Conservation (phyloP, 2,888 invertebrate genomes). For the Polietes domitor region DNA sequence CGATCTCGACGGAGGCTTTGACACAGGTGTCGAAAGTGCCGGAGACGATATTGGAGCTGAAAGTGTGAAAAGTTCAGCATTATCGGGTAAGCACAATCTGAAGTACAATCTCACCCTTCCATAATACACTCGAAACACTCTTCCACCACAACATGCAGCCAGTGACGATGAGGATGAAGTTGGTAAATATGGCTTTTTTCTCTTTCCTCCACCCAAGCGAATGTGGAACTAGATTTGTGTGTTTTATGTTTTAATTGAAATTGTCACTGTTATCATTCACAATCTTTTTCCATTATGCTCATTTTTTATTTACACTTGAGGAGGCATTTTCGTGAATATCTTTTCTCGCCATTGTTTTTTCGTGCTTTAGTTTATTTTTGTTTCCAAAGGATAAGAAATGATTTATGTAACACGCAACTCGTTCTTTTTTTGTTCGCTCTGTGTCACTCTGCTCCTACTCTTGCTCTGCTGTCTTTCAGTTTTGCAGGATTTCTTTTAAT, state of each 20-base stretch:
- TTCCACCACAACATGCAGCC: slow-evolving; percentile 70
- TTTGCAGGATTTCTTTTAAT: slow-evolving; percentile 59
- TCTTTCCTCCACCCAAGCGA: background rate
- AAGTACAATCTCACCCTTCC: background rate
- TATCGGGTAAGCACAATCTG: slow-evolving; percentile 54
- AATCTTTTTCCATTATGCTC: slow-evolving; percentile 56
- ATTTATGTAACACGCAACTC: slow-evolving; percentile 58
- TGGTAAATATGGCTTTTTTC: slow-evolving; percentile 74
- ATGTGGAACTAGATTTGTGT: slow-evolving; percentile 53
- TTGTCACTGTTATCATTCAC: slow-evolving; percentile 32
- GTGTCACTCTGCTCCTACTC: background rate
- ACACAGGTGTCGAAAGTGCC: slow-evolving; percentile 70
- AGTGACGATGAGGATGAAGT: slow-evolving; percentile 79
- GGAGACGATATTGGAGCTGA: slow-evolving; percentile 72
- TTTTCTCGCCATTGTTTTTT: slow-evolving; percentile 37
- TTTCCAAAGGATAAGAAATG: slow-evolving; percentile 61
- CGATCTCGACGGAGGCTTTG: slow-evolving; percentile 63
- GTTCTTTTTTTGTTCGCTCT: slow-evolving; percentile 32
- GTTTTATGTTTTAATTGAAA: slow-evolving; percentile 12
- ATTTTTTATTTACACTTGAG: slow-evolving; percentile 40
- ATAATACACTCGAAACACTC: slow-evolving; percentile 9
- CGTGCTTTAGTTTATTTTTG: slow-evolving; percentile 24
- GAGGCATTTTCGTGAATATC: slow-evolving; percentile 15
- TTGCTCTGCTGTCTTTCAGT: slow-evolving; percentile 31
- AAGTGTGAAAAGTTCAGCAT: slow-evolving; percentile 72